phyloP scores from a whole-genome alignment of 2,888 invertebrate species.

The Apodemia duryi region DNA sequence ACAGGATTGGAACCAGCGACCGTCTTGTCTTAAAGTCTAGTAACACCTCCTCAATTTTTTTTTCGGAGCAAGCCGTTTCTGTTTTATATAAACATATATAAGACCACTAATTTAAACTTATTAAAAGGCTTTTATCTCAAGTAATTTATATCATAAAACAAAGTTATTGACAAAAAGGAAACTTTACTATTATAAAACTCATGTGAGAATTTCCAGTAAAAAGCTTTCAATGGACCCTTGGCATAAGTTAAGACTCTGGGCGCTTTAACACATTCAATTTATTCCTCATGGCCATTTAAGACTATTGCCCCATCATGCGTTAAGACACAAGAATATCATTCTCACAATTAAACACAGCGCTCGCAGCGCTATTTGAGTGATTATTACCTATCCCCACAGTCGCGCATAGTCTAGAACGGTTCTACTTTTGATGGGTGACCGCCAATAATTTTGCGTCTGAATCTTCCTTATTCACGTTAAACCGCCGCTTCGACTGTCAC shows the following conservation, averaged over 20 bases:
- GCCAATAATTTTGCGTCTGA: not conserved
- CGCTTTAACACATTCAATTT: not conserved
- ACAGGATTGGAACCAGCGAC: no score
- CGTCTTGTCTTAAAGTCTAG: no score
- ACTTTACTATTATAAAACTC: not conserved
- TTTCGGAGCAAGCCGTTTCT: no score
- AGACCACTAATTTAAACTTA: no score
- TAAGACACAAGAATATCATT: constrained; percentile 10
- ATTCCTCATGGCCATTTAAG: constrained; percentile 7
- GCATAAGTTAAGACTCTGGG: not conserved
- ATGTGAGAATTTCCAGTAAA: constrained; percentile 1
- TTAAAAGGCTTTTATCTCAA: no score
- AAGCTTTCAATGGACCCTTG: constrained; percentile 2
- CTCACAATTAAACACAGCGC: not conserved
- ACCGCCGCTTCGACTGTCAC: no score
- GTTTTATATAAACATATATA: no score
- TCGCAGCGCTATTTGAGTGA: not conserved
- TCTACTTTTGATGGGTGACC: not conserved
- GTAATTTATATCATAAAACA: no score
- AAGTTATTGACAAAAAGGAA: no score
- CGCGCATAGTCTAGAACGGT: not conserved
- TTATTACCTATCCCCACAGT: not conserved
- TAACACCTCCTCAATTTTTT: no score
- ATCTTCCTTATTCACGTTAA: not conserved
- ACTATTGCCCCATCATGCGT: constrained; percentile 6